Base-by-base conservation (phyloP, 92 coral and sea anemone species). In the Heteractis magnifica region DNA sequence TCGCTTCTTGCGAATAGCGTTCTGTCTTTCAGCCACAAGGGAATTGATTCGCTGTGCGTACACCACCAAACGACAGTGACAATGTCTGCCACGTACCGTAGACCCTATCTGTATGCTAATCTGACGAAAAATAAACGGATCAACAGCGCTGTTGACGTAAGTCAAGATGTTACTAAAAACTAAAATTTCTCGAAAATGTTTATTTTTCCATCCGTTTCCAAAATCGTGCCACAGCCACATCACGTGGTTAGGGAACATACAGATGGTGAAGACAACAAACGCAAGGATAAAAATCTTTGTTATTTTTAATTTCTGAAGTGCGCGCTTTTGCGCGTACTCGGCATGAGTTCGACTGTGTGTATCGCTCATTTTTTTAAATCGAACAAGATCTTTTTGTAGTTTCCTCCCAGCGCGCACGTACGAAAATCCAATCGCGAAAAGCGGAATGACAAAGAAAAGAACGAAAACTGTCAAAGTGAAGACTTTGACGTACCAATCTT, bases 201-300 rank as follows among this genome's bases (percentile, higher is more conserved):
- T 79, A 34, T 77, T 84, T 0, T 86, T 64, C 11, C 85, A 65
- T 26, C 93, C 92, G 48, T 52, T 55, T 0, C 97, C 94, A 71
- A 97, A 94, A 10, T 91, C 92, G 55, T 89, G 91, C 99, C 98
- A 94, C 55, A 97, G 78, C 99, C 99, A 97, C 34, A 80, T 91
- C 48, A 87, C 80, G 51, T 97, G 98, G 1, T 90, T 91, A 0
- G 99, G 99, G 34, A 97, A 71, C 95, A 97, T 92, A 53, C 99
- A 97, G 10, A 94, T 70, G 4, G 94, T 90, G 41, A 97, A 97
- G 72, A 88, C 94, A 6, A 94, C 77, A 71, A 97, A 95, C 0
- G 95, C 99, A 6, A 86, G 59, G 20, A 93, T 93, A 64, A 97
- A 94, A 20, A 92, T 90, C 78, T 97, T 94, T 48, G 95, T 91